Base-by-base conservation (phyloP, 2,888 invertebrate genomes). In the Dicyrtoma fusca region DNA sequence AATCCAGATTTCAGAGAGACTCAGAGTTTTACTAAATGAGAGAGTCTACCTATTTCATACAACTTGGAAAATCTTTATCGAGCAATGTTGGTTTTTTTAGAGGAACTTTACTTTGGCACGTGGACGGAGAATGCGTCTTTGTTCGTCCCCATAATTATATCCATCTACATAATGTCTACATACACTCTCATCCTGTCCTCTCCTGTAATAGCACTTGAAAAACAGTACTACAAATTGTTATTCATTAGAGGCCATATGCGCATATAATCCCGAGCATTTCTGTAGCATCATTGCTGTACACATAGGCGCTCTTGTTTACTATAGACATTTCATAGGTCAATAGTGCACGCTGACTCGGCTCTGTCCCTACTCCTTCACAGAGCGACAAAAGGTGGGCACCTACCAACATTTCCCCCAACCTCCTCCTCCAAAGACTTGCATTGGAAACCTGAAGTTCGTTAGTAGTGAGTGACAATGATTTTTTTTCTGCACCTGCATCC, bases 271-370 rank as follows among this genome's bases (percentile, higher is more conserved):
- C n/a, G n/a, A n/a, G n/a, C n/a, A n/a, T n/a, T n/a, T n/a, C n/a
- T n/a, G n/a, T n/a, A n/a, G n/a, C n/a, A n/a, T n/a, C n/a, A n/a
- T n/a, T n/a, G n/a, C n/a, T n/a, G n/a, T n/a, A n/a, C n/a, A 44
- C 45, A 44, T 13, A 44, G 8, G 45, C 8, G 45, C 45, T 44
- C 13, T 44, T 44, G 14, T 44, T 44, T 44, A 10, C n/a, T 51
- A 51, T 25, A 25, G 17, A 66, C 53, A 66, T 66, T 53, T 49
- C 66, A 66, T 66, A 66, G 42, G 68, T 68, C 57, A 68, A 57
- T 68, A 57, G 21, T 57, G 42, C 57, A 21, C 21, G 1, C 42
- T 53, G 23, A 44, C 57, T 57, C 68, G n/a, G n/a, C n/a, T n/a
- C n/a, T n/a, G n/a, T n/a, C n/a, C n/a, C n/a, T n/a, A n/a, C n/a